Evolutionary conservation across 2,113 vertebrate genomes (phyloP), one percentile per base, ranked within the genome.

Genomic region (Ammospiza nelsoni): DNA sequence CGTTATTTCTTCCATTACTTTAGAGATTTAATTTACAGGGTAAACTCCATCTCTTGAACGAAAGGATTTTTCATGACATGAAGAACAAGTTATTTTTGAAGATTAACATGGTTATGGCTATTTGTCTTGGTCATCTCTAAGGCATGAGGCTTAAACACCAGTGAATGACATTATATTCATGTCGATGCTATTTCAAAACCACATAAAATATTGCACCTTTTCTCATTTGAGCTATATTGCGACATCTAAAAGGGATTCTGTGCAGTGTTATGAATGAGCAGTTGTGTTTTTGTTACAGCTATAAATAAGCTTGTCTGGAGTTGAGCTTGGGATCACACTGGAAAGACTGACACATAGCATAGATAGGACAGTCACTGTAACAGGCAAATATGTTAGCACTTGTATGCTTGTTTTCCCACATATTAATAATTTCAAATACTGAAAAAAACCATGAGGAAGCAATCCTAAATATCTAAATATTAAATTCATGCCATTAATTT

Each of bases 1-100:
- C 97, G 96, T 98, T 98, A 97, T 97, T 98, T 97, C 95, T 98
- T 98, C 96, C 95, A 98, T 98, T 98, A 98, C 94, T 97, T 97
- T 92, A 96, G 93, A 96, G 95, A 97, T 97, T 98, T 98, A 97
- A 97, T 98, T 98, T 98, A 97, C 97, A 97, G 88, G 81, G 89
- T 94, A 97, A 98, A 98, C 97, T 97, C 91, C 94, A 96, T 97
- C 91, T 96, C 87, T 97, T 82, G 92, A 96, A 94, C 54, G 43
- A 95, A 97, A 93, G 90, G 97, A 96, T 97, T 97, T 98, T 97
- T 98, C 96, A 95, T 93, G 93, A 96, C 90, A 90, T 77, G 84
- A 95, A 68, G 85, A 97, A 96, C 96, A 97, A 97, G 94, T 97
- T 96, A 79, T 89, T 97, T 97, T 96, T 94, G 95, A 97, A 97